Percentiles rank a stretch among this genome's conserved stretches.
These are phyloP conservation scores for Papilio helenus DNA, from an alignment of 1,140 invertebrate species.

Conservation along the genomic window DNA sequence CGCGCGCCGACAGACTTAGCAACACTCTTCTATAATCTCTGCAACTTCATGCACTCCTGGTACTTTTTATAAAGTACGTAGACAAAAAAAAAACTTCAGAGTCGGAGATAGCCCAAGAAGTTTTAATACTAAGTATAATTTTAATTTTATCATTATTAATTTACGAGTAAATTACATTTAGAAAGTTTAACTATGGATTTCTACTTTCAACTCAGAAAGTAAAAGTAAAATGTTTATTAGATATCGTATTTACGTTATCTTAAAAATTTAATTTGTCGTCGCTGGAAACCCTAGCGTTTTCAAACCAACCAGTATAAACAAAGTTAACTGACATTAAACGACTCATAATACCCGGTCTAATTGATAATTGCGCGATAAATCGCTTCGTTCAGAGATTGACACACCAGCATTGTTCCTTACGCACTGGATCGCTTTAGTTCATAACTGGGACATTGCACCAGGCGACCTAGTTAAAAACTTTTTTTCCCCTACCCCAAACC, in stretches of 20 bases:
- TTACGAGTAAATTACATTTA: too few species aligned
- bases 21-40: slow-evolving; percentile 48
- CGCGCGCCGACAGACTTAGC: slow-evolving; percentile 50
- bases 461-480: slow-evolving; percentile 26
- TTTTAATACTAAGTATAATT: too few species aligned
- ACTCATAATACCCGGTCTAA: slow-evolving; percentile 43
- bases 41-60: slow-evolving; percentile 49
- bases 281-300: not conserved
- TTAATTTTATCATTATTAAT: too few species aligned
- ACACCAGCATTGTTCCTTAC: slow-evolving; percentile 41
- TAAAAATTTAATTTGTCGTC: too few species aligned
- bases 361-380: slow-evolving; percentile 62
- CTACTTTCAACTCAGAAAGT: too few species aligned
- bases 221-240: too few species aligned
- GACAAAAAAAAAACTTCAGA: not conserved
- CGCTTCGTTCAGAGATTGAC: slow-evolving; percentile 49
- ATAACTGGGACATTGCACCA: slow-evolving; percentile 24
- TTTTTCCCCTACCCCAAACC: not conserved
- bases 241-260: too few species aligned
- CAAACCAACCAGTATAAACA: not conserved
- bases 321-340: not conserved
- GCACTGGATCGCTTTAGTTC: slow-evolving; percentile 44
- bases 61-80: slow-evolving; percentile 32
- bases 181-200: too few species aligned
- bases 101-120: too few species aligned